Percentiles rank a stretch among this genome's conserved stretches.
Evolutionary conservation across 1,140 invertebrate genomes (phyloP).

Genomic region (Heliothis virescens): DNA sequence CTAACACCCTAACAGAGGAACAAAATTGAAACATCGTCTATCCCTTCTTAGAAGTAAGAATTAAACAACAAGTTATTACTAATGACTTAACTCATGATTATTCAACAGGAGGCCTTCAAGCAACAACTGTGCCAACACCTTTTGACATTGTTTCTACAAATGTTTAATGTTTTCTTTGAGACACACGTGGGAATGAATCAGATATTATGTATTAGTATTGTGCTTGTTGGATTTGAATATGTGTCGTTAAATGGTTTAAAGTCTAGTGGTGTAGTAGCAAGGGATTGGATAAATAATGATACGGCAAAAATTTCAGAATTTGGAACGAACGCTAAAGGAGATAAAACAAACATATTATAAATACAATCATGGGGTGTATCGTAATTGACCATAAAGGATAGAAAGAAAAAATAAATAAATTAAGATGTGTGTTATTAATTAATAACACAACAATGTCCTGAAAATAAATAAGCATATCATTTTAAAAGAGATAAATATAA

Average conservation of each 20-base stretch:
- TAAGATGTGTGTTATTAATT: too few relatives aligned
- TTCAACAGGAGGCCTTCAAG: slow-evolving; percentile 39
- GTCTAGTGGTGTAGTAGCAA: too few relatives aligned
- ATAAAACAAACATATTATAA: too few relatives aligned
- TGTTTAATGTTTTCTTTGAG: slow-evolving; percentile 23
- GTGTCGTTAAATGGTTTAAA: too few relatives aligned
- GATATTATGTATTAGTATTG: background rate
- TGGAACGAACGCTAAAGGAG: too few relatives aligned
- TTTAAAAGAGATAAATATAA: background rate
- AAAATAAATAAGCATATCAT: too few relatives aligned
- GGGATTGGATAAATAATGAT: too few relatives aligned
- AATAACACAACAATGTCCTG: too few relatives aligned
- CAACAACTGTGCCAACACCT: slow-evolving; percentile 30
- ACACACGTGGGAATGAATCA: background rate
- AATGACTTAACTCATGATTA: slow-evolving; percentile 47
- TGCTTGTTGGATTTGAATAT: background rate
- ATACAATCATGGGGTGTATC: too few relatives aligned
- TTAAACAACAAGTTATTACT: slow-evolving; percentile 2
- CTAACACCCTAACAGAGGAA: background rate
- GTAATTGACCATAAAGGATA: too few relatives aligned
- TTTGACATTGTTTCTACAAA: slow-evolving; percentile 5
- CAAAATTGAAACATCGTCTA: background rate
- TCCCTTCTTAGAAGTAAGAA: background rate
- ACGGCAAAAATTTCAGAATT: too few relatives aligned
- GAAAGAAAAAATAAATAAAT: too few relatives aligned